Evolutionary conservation across 1,140 invertebrate species (phyloP).

Genomic region (Caenorhabditis briggsae): DNA sequence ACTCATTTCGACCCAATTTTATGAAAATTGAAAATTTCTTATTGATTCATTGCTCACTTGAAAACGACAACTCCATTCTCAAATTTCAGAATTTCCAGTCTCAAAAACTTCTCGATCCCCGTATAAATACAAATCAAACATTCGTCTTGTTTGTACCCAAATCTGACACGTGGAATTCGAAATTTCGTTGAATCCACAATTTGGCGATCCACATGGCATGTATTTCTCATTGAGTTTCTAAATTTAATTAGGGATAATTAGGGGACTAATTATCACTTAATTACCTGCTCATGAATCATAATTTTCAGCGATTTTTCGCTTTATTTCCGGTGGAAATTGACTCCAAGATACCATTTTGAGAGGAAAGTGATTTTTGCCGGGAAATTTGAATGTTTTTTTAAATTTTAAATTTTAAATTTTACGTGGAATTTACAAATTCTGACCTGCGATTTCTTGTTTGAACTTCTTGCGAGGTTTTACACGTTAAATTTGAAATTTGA

Average conservation of each 20-base stretch:
- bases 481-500: neutral
- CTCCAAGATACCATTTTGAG: neutral
- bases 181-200: neutral
- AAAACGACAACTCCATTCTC: neutral
- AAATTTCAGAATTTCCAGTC: neutral
- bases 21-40: neutral
- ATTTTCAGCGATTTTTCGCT: neutral
- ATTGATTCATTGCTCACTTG: neutral
- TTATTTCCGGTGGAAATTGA: neutral
- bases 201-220: neutral
- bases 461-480: too few relatives aligned
- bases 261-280: neutral
- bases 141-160: neutral
- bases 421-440: too few relatives aligned
- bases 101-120: neutral
- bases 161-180: neutral
- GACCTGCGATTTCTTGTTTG: too few relatives aligned
- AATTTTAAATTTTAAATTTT: too few relatives aligned
- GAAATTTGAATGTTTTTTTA: neutral
- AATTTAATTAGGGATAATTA: neutral
- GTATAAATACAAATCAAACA: neutral
- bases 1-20: neutral
- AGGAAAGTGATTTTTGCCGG: too few relatives aligned
- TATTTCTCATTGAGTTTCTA: neutral
- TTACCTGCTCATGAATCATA: constrained; percentile 2